Evolutionary conservation across 1,140 invertebrate species (phyloP), one percentile per base, ranked within the genome.

Genomic region (Atta texana): DNA sequence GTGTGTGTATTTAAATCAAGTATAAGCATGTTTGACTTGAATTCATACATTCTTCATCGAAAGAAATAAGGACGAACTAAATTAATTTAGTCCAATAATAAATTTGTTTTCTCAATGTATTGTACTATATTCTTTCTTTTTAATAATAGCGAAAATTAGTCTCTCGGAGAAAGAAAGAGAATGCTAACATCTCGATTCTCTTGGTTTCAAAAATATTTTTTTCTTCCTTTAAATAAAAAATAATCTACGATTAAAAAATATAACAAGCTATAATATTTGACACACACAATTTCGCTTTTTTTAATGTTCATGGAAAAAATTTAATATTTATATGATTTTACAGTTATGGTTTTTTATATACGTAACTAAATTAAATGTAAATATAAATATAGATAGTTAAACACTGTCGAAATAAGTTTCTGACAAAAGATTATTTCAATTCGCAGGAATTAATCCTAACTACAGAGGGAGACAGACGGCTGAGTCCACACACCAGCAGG

Each of bases 401-500:
- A 31, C 21, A 18, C n/a, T 53, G 49, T 16, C 4, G 44, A 51
- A 49, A 68, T 68, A 53, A 81, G n/a, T 34, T 49, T 0, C 59
- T 49, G 18, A 59, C 10, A 55, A 78, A 55, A 39, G n/a, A 24
- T 82, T 59, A 55, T 87, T 89, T 90, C 92, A 63, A 88, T 89
- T 92, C 93, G 49, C 95, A 96, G 96, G 96, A 96, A 89, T 94
- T 96, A 91, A 96, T 96, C 21, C 91, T 96, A 31, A 95, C 95
- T 28, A 95, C 96, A 4, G 95, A 96, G n/a, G 96, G 96, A 4
- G 94, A 95, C n/a, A 95, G 94, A 78, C 93, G 94, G 80, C 91
- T 97, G 74, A 95, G 96, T 76, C 92, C 95, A 8, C 95, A 95
- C 49, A 95, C 95, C 14, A 96, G 94, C 34, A 91, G 93, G n/a